Conservation (phyloP, 2,797 vertebrate genomes). For the Enteromius trimaculatus region DNA sequence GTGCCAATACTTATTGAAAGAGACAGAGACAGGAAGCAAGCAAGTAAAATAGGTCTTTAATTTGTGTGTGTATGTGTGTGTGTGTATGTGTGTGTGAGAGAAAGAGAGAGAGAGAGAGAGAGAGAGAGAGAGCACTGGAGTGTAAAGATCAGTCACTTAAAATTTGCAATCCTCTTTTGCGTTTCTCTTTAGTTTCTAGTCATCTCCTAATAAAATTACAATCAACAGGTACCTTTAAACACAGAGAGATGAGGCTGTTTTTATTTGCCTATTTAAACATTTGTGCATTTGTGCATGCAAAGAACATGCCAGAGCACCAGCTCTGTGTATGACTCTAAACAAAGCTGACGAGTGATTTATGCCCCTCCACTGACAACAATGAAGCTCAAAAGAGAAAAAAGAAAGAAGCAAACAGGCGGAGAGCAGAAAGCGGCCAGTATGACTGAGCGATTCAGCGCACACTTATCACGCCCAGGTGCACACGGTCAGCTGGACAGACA, state of each 20-base stretch:
- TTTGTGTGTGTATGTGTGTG: constrained; percentile 47
- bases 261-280: constrained; percentile 14
- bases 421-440: constrained; percentile 37
- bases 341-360: constrained; percentile 44
- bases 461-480: constrained; percentile 58
- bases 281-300: constrained; percentile 41
- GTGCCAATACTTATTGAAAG: constrained; percentile 56
- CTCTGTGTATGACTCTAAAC: constrained; percentile 15
- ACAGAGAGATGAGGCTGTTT: background rate
- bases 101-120: no score
- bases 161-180: background rate
- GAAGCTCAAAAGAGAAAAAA: constrained; percentile 51
- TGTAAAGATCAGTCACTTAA: constrained; percentile 35
- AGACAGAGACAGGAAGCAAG: constrained; percentile 47
- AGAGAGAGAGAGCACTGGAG: background rate
- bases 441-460: constrained; percentile 26
- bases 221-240: constrained; percentile 17
- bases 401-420: constrained; percentile 4
- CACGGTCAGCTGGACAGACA: constrained; percentile 51
- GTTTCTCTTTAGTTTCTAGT: background rate
- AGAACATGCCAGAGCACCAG: constrained; percentile 7
- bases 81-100: constrained; percentile 6
- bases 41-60: constrained; percentile 23
- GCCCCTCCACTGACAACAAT: constrained; percentile 29
- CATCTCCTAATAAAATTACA: background rate